These are phyloP conservation scores for Hirundo rustica DNA, from an alignment of 2,797 vertebrate species.

Conservation along the genomic window DNA sequence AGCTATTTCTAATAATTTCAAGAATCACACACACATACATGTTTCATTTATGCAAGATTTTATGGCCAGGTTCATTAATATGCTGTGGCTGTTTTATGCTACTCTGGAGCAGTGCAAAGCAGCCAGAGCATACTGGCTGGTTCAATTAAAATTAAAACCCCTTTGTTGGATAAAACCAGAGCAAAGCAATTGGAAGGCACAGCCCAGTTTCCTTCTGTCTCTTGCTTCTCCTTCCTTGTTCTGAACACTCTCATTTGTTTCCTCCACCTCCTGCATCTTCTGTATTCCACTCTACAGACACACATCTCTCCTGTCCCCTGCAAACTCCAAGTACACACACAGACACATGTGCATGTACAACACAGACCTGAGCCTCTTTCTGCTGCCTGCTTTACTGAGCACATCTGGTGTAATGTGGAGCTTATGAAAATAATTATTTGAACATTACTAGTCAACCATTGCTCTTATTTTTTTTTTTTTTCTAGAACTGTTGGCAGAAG, in stretches of 20 bases:
- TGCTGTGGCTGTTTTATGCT: constrained; percentile 34
- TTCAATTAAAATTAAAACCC: constrained; percentile 34
- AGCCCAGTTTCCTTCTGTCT: not conserved
- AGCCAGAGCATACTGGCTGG: constrained; percentile 2
- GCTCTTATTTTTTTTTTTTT: constrained; percentile 23
- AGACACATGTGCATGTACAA: not conserved
- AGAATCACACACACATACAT: not conserved
- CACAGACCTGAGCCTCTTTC: not conserved
- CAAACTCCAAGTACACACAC: not conserved
- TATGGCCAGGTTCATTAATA: constrained; percentile 8
- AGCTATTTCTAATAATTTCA: constrained; percentile 2
- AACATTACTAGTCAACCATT: not conserved
- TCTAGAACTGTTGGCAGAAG: constrained; percentile 27
- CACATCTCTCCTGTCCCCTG: not conserved
- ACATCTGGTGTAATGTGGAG: constrained; percentile 6
- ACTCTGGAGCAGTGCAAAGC: constrained; percentile 7
- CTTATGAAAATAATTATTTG: constrained; percentile 60
- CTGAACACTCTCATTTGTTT: not conserved
- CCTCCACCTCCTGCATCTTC: not conserved
- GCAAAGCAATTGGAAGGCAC: not conserved
- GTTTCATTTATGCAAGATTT: constrained; percentile 11
- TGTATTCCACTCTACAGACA: not conserved
- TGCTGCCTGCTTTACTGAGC: not conserved
- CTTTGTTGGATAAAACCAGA: constrained; percentile 36
- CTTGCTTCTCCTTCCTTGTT: not conserved